Percentiles rank a stretch among this genome's conserved stretches.
Evolutionary conservation across 2,888 invertebrate species (phyloP).

Genomic region (Drosophila vallismaia): DNA sequence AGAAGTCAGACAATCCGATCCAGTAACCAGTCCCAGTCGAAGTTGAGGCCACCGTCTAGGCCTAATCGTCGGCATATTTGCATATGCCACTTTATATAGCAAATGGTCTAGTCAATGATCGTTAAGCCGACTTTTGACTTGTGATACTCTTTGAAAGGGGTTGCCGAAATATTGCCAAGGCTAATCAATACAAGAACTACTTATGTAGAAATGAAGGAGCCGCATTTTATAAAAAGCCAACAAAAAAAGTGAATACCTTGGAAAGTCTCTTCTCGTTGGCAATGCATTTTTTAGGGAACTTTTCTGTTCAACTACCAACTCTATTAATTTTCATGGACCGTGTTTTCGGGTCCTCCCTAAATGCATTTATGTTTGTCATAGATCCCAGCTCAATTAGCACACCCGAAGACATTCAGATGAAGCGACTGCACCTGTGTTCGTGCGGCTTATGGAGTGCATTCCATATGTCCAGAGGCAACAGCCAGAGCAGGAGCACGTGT

Average conservation of each 20-base stretch:
- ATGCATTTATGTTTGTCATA: conserved; percentile 71
- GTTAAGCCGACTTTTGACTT: conserved; percentile 67
- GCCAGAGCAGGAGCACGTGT: conserved; percentile 54
- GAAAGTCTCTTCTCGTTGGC: neutral
- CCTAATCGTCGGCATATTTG: conserved; percentile 78
- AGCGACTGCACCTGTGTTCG: conserved; percentile 55
- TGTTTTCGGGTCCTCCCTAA: conserved; percentile 39
- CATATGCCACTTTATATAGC: conserved; percentile 74
- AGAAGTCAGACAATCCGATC: conserved; percentile 19
- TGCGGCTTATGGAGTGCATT: conserved; percentile 7
- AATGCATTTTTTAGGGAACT: conserved; percentile 6
- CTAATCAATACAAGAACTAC: neutral
- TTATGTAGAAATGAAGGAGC: neutral
- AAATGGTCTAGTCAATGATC: conserved; percentile 75
- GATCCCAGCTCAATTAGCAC: conserved; percentile 68
- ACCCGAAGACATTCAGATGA: conserved; percentile 43
- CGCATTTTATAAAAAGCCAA: too few relatives aligned
- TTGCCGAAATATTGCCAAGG: neutral
- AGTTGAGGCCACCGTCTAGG: conserved; percentile 40
- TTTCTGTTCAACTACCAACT: neutral
- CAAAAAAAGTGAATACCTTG: neutral
- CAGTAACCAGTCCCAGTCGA: conserved; percentile 28
- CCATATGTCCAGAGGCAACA: neutral
- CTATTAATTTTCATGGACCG: neutral
- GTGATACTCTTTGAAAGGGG: conserved; percentile 10